These are phyloP conservation scores for Myzus persicae DNA, from an alignment of 1,140 invertebrate genomes.

Conservation along the genomic window DNA sequence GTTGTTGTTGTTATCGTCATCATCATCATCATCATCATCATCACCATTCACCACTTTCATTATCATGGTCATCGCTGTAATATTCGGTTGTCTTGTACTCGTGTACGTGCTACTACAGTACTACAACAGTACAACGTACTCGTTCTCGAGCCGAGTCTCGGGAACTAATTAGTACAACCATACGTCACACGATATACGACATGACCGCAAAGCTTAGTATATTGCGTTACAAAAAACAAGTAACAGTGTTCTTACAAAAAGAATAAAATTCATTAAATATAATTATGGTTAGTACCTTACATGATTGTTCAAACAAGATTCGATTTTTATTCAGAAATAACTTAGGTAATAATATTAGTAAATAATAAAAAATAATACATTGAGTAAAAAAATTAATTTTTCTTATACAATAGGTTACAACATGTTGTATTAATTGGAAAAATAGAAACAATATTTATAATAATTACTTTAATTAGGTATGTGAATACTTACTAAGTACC, in stretches of 20 bases:
- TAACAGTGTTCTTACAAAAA: too few relatives aligned
- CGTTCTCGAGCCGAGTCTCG: too few relatives aligned
- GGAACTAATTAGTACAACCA: too few relatives aligned
- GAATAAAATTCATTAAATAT: too few relatives aligned
- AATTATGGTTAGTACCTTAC: not conserved
- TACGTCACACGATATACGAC: too few relatives aligned
- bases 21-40: not conserved
- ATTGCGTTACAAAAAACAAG: not conserved
- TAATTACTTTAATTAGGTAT: not conserved
- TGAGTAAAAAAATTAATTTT: not conserved
- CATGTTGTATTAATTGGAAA: not conserved
- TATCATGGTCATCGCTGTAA: not conserved
- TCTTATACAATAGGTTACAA: not conserved
- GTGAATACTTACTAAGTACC: not conserved
- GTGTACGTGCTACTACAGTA: too few relatives aligned
- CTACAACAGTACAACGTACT: too few relatives aligned
- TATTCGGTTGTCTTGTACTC: not conserved
- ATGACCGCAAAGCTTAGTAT: not conserved
- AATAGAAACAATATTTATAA: not conserved
- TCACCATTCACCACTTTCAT: not conserved
- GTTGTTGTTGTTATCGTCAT: not conserved
- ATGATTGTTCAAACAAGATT: not conserved
- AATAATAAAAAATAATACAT: too few relatives aligned
- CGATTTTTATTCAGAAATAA: not conserved
- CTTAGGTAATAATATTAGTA: not conserved